phyloP scores from a whole-genome alignment of 2,888 invertebrate genomes.

The Seira musarum region DNA sequence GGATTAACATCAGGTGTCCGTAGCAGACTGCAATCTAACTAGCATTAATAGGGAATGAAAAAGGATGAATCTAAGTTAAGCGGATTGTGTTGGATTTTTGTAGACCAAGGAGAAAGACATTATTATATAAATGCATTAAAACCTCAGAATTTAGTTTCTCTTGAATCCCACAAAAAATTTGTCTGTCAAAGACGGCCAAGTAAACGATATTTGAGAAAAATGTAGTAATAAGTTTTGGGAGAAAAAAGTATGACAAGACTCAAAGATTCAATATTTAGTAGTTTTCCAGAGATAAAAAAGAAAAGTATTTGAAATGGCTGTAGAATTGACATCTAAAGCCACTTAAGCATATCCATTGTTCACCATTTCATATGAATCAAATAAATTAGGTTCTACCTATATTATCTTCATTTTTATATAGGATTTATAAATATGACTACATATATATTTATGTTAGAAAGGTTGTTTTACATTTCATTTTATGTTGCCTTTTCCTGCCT shows the following conservation, averaged over 20 bases:
- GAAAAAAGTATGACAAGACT: slow-evolving; percentile 4
- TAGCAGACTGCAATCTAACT: slow-evolving; percentile 48
- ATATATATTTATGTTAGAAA: background rate
- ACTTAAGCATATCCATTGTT: slow-evolving; percentile 47
- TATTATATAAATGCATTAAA: slow-evolving; percentile 16
- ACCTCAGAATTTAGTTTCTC: background rate
- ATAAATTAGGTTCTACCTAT: background rate
- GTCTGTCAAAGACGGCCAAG: background rate
- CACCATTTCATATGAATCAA: background rate
- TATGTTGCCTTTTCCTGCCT: background rate
- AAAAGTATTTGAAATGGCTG: slow-evolving; percentile 23
- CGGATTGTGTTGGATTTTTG: slow-evolving; percentile 50
- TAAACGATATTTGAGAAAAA: background rate
- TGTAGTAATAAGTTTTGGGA: background rate
- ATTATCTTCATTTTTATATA: background rate
- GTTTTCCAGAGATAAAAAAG: slow-evolving; percentile 6
- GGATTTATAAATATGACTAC: background rate
- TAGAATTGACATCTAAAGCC: slow-evolving; percentile 50
- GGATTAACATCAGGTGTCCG: slow-evolving; percentile 60
- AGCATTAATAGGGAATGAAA: slow-evolving; percentile 50
- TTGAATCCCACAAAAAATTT: background rate
- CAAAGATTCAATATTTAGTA: background rate
- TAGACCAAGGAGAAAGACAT: slow-evolving; percentile 29
- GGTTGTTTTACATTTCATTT: slow-evolving; percentile 5
- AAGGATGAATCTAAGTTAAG: slow-evolving; percentile 58